Evolutionary conservation across 2,888 invertebrate species (phyloP).

Genomic region (Leucophora obtusa): DNA sequence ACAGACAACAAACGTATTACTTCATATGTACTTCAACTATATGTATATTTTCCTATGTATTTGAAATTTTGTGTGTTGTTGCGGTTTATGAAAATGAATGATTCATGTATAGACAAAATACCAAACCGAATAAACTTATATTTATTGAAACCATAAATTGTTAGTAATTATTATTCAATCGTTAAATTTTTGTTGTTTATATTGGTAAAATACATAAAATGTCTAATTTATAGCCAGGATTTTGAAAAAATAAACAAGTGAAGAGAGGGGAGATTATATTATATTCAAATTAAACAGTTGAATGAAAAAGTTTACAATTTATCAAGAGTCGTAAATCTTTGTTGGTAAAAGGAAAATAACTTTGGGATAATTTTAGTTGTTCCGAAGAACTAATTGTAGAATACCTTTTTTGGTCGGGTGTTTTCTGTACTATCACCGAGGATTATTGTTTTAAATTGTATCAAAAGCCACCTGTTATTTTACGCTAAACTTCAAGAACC

Average conservation of each 20-base stretch:
- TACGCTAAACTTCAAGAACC: no score
- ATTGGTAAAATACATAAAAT: constrained; percentile 34
- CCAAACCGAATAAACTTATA: neutral
- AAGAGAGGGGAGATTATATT: neutral
- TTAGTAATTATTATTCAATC: constrained; percentile 59
- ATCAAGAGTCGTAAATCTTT: no score
- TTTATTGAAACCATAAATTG: constrained; percentile 57
- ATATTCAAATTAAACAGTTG: neutral
- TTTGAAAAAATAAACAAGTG: constrained; percentile 20
- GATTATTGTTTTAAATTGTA: no score
- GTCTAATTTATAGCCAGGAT: constrained; percentile 41
- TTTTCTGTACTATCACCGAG: no score
- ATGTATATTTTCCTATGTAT: neutral
- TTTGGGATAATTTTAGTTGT: no score
- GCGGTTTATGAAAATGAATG: constrained; percentile 21
- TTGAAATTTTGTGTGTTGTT: constrained; percentile 12
- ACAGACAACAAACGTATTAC: neutral
- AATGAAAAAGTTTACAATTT: no score
- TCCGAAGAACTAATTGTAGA: no score
- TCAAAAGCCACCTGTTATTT: no score
- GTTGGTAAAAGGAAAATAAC: no score
- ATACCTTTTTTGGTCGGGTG: no score
- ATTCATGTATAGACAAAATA: constrained; percentile 24
- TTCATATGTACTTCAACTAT: neutral
- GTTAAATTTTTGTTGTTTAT: constrained; percentile 45